A percentile compares a stretch with the other conserved stretches of the same genome.
Evolutionary conservation across 2,797 vertebrate species (phyloP).

Genomic region (Enteromius viviparus): DNA sequence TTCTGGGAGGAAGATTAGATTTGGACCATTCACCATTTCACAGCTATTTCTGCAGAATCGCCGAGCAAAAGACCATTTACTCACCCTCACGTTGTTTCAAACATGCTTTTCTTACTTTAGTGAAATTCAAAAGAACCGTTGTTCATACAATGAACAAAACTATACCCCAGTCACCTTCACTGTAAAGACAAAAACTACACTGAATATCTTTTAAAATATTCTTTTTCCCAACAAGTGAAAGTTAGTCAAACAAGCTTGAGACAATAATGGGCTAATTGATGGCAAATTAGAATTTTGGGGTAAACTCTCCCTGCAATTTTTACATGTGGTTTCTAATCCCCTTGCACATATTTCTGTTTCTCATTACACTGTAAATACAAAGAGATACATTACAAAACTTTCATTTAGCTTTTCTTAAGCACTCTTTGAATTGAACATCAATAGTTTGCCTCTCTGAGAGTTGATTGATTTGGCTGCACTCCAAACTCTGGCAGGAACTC

Average conservation of each 20-base stretch:
- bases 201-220: background rate
- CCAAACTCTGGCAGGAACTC: slow-evolving; percentile 37
- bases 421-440: slow-evolving; percentile 34
- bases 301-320: background rate
- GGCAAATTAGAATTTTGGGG: background rate
- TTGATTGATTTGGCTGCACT: slow-evolving; percentile 52
- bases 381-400: slow-evolving; percentile 38
- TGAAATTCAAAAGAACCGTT: background rate
- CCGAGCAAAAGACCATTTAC: background rate
- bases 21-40: background rate
- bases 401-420: slow-evolving; percentile 49
- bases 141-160: background rate
- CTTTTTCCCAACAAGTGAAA: background rate
- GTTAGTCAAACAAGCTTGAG: background rate
- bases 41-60: background rate
- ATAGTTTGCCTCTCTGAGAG: slow-evolving; percentile 45
- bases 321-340: background rate
- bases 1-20: slow-evolving; percentile 26
- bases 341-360: background rate
- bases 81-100: background rate
- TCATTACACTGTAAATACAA: slow-evolving; percentile 42
- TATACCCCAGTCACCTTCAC: background rate
- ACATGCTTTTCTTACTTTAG: background rate
- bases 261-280: background rate
- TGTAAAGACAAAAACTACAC: background rate